phyloP scores from a whole-genome alignment of 2,888 invertebrate species.

The Andrena praecox region DNA sequence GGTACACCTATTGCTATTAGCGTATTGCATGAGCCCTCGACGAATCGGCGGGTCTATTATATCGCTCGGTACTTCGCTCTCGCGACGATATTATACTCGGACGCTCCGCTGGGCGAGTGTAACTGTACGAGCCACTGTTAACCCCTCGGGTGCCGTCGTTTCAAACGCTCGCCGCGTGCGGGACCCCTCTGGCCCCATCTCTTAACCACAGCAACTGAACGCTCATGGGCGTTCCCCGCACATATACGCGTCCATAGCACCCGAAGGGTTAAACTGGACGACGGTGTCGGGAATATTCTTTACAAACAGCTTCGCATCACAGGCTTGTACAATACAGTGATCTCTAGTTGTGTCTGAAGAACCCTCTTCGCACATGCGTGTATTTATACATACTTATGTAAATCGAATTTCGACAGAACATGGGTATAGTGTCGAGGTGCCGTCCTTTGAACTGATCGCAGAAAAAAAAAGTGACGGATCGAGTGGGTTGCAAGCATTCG shows the following conservation, averaged over 20 bases:
- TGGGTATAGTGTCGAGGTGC: background rate
- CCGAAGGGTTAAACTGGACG: background rate
- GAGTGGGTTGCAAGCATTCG: slow-evolving; percentile 40
- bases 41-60: slow-evolving; percentile 4
- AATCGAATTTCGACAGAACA: slow-evolving; percentile 9
- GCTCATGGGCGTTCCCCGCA: too few species aligned
- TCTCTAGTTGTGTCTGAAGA: slow-evolving; percentile 13
- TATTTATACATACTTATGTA: background rate
- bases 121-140: too few species aligned
- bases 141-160: too few species aligned
- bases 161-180: too few species aligned
- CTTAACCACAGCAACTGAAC: too few species aligned
- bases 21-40: slow-evolving; percentile 37
- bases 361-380: background rate
- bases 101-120: too few species aligned
- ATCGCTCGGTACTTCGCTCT: background rate
- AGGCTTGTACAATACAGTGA: slow-evolving; percentile 33
- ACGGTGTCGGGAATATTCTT: slow-evolving; percentile 19
- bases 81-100: too few species aligned
- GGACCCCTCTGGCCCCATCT: too few species aligned
- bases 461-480: slow-evolving; percentile 1
- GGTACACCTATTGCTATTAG: slow-evolving; percentile 45
- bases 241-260: too few species aligned
- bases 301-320: slow-evolving; percentile 10
- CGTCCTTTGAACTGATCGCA: slow-evolving; percentile 1